Evolutionary conservation across 2,888 invertebrate species (phyloP).

Genomic region (Bursaphelenchus okinawaensis): DNA sequence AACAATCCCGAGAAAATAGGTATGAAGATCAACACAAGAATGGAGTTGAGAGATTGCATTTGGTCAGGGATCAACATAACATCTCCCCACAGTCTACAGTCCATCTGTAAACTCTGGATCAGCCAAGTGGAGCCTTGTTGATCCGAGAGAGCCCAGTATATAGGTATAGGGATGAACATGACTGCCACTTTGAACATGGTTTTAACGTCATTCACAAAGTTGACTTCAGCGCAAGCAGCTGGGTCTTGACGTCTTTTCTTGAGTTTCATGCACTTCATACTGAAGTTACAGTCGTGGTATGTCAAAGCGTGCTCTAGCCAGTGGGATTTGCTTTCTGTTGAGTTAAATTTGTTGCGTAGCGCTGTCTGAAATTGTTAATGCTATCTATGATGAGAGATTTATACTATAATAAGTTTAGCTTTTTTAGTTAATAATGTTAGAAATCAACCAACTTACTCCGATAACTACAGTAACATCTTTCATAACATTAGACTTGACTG

Average conservation of each 20-base stretch:
- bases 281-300: conserved; percentile 1
- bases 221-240: conserved; percentile 15
- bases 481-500: conserved; percentile 78
- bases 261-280: conserved; percentile 32
- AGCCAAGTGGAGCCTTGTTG: conserved; percentile 92
- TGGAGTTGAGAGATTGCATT: conserved; percentile 58
- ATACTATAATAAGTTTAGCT: neutral
- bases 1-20: conserved; percentile 59
- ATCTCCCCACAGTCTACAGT: conserved; percentile 40
- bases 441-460: conserved; percentile 29
- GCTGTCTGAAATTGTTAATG: conserved; percentile 30
- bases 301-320: conserved; percentile 39
- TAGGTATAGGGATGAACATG: conserved; percentile 66
- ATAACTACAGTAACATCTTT: conserved; percentile 73
- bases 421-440: conserved; percentile 12
- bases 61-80: conserved; percentile 28
- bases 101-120: conserved; percentile 66
- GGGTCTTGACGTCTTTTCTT: conserved; percentile 17
- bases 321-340: conserved; percentile 22
- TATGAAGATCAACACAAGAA: conserved; percentile 60
- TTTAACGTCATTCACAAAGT: conserved; percentile 46
- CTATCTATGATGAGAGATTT: conserved; percentile 66
- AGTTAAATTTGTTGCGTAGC: conserved; percentile 33
- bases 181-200: conserved; percentile 46
- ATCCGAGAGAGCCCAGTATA: conserved; percentile 97